Evolutionary conservation across 2,797 vertebrate genomes (phyloP).

Genomic region (Austrolebias charrua): DNA sequence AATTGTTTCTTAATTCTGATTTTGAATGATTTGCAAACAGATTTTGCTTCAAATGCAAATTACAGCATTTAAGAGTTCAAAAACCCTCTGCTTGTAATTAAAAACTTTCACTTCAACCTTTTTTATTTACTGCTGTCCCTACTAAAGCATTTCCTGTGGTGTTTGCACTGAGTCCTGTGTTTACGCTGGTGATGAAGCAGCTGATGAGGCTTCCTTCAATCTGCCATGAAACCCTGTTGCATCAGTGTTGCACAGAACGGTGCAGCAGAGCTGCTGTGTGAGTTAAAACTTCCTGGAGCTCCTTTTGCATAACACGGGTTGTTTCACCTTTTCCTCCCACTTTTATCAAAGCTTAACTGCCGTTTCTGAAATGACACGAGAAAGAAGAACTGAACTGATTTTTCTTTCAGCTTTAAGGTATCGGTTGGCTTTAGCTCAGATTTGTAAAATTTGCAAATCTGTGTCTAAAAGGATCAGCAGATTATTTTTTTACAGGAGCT

Average conservation of each 20-base stretch:
- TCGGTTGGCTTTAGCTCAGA: too few species aligned
- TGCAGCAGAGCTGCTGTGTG: not conserved
- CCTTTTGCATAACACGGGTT: not conserved
- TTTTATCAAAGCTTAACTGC: slow-evolving; percentile 5
- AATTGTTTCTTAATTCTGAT: too few species aligned
- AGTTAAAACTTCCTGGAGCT: slow-evolving; percentile 6
- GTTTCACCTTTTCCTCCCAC: not conserved
- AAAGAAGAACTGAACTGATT: not conserved
- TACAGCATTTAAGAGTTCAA: too few species aligned
- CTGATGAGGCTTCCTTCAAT: not conserved
- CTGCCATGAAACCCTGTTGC: not conserved
- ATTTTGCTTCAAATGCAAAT: too few species aligned
- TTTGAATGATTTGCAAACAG: too few species aligned
- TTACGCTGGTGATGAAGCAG: not conserved
- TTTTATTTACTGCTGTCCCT: not conserved
- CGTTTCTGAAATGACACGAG: slow-evolving; percentile 2
- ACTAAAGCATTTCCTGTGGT: not conserved
- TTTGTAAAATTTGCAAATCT: too few species aligned
- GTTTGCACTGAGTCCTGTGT: too few species aligned
- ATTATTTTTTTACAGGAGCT: too few species aligned
- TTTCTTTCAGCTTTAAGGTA: too few species aligned
- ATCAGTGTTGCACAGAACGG: not conserved
- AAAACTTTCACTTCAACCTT: not conserved
- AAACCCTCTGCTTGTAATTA: not conserved
- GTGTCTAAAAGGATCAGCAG: too few species aligned